A percentile compares a stretch with the other conserved stretches of the same genome.
Conservation (phyloP, 2,888 invertebrate species). For the Ceriagrion tenellum region DNA sequence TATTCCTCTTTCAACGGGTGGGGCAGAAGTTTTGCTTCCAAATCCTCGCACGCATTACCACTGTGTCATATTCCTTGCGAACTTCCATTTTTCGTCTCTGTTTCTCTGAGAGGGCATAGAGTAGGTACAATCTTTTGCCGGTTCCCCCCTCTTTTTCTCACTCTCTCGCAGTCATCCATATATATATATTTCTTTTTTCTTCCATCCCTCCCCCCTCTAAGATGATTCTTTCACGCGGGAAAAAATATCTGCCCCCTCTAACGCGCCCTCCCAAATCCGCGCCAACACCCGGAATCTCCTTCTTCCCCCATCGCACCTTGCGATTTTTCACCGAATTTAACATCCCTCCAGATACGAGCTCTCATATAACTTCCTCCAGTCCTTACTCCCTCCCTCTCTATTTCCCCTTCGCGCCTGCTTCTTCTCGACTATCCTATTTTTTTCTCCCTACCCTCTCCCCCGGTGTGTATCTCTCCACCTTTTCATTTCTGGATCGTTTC, state of each 20-base stretch:
- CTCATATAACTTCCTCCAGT: slow-evolving; percentile 16
- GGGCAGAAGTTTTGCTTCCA: slow-evolving; percentile 30
- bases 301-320: slow-evolving; percentile 35
- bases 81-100: slow-evolving; percentile 57
- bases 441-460: not conserved
- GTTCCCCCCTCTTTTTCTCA: not conserved
- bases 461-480: not conserved
- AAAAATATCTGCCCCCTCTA: not conserved
- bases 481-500: not conserved
- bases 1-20: not conserved
- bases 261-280: slow-evolving; percentile 31
- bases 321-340: slow-evolving; percentile 59
- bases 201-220: not conserved
- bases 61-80: slow-evolving; percentile 15
- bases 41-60: slow-evolving; percentile 57
- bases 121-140: not conserved
- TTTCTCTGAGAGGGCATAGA: not conserved
- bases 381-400: not conserved
- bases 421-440: not conserved
- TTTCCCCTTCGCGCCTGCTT: slow-evolving; percentile 1
- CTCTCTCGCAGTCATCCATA: not conserved
- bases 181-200: not conserved
- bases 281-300: slow-evolving; percentile 33
- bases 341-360: slow-evolving; percentile 51
- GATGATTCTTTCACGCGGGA: not conserved